Percentiles rank a stretch among this genome's conserved stretches.
These are phyloP conservation scores for Holothuria glaberrima DNA, from an alignment of 35 echinoderm and acorn worm species.

Conservation along the genomic window DNA sequence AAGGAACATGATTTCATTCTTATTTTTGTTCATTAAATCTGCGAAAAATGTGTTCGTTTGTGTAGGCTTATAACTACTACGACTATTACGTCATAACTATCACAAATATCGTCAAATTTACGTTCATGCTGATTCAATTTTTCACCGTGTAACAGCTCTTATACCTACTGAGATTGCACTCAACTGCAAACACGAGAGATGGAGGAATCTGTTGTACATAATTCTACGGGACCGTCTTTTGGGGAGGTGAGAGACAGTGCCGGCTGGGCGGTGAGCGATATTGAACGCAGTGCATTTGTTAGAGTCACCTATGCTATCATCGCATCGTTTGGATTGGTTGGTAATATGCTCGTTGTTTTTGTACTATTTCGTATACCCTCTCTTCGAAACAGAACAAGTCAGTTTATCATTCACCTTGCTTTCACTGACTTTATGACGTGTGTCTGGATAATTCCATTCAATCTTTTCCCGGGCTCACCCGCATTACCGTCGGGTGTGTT, in stretches of 20 bases:
- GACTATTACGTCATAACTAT: too few relatives aligned
- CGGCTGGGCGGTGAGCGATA: conserved; percentile 77
- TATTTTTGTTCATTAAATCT: too few relatives aligned
- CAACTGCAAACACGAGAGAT: neutral
- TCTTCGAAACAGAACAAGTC: conserved; percentile 75
- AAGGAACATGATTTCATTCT: too few relatives aligned
- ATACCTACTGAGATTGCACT: too few relatives aligned
- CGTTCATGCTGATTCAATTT: too few relatives aligned
- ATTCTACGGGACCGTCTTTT: neutral
- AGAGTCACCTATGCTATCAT: conserved; percentile 79
- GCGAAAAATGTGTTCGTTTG: too few relatives aligned
- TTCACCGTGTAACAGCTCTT: too few relatives aligned
- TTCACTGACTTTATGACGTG: conserved; percentile 70
- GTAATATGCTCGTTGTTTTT: conserved; percentile 77
- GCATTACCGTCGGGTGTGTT: conserved; percentile 30
- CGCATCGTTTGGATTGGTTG: conserved; percentile 63
- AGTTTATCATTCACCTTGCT: conserved; percentile 83
- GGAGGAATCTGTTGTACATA: neutral
- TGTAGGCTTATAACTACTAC: too few relatives aligned
- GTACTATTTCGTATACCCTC: conserved; percentile 66
- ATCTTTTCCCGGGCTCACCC: conserved; percentile 74
- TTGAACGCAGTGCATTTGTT: conserved; percentile 67
- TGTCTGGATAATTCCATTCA: conserved; percentile 73
- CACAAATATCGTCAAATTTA: too few relatives aligned
- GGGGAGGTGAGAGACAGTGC: neutral